Evolutionary conservation across 2,113 vertebrate genomes (phyloP).

Genomic region (Sinocyclocheilus maitianheensis): DNA sequence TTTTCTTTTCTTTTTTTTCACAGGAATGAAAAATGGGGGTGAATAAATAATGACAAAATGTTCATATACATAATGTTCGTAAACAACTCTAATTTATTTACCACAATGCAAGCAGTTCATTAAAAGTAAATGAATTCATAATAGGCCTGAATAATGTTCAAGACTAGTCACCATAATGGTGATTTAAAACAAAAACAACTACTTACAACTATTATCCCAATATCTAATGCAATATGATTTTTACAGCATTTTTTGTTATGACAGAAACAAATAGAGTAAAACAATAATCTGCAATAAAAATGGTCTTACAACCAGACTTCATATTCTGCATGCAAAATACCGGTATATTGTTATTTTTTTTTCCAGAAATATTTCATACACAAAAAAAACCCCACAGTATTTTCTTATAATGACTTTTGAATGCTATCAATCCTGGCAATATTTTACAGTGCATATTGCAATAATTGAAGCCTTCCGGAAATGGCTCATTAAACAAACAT

Average conservation of each 20-base stretch:
- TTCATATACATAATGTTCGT: too few species aligned
- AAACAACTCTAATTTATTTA: not conserved
- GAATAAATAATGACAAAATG: not conserved
- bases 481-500: conserved; percentile 10
- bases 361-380: not conserved
- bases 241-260: not conserved
- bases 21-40: not conserved
- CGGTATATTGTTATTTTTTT: not conserved
- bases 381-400: not conserved
- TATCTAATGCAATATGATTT: not conserved
- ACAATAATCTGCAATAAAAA: not conserved
- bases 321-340: not conserved
- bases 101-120: not conserved
- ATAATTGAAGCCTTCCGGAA: conserved; percentile 7
- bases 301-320: not conserved
- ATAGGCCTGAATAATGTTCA: not conserved
- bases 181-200: not conserved
- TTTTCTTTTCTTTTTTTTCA: not conserved
- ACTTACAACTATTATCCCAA: not conserved
- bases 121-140: not conserved
- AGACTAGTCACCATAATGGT: not conserved
- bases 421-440: not conserved
- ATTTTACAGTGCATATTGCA: not conserved
- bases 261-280: not conserved
- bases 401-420: not conserved